Conservation (phyloP, 2,888 invertebrate species). For the Ormyrus nitidulus region DNA sequence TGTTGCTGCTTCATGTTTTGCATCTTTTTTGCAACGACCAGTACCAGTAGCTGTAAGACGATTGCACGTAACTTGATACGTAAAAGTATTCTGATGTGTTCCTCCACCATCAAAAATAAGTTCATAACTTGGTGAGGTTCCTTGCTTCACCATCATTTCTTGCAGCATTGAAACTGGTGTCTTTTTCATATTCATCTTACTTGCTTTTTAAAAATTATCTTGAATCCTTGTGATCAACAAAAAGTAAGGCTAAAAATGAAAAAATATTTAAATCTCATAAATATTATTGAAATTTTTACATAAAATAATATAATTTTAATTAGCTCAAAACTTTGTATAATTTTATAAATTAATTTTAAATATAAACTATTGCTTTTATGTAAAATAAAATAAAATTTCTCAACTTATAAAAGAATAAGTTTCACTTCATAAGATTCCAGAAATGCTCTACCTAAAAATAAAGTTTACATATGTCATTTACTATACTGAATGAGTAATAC, state of each 20-base stretch:
- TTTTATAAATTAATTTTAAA: too few relatives aligned
- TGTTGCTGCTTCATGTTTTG: constrained; percentile 74
- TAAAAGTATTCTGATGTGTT: constrained; percentile 73
- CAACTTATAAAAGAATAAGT: too few relatives aligned
- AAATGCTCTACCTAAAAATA: too few relatives aligned
- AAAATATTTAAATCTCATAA: neutral
- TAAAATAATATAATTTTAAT: neutral
- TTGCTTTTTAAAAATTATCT: constrained; percentile 7
- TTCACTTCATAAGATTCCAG: too few relatives aligned
- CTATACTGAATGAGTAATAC: too few relatives aligned
- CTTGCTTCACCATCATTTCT: constrained; percentile 80
- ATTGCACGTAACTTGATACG: constrained; percentile 70
- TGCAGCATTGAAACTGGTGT: constrained; percentile 82
- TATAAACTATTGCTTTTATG: too few relatives aligned
- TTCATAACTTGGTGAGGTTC: constrained; percentile 77
- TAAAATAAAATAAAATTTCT: too few relatives aligned
- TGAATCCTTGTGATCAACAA: neutral
- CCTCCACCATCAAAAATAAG: constrained; percentile 72
- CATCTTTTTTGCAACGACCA: constrained; percentile 75
- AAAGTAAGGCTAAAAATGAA: too few relatives aligned
- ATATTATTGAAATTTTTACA: neutral
- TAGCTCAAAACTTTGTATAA: neutral
- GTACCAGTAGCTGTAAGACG: constrained; percentile 68
- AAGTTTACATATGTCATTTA: too few relatives aligned
- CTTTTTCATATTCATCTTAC: constrained; percentile 71